These are phyloP conservation scores for Tetanocera ferruginea DNA, from an alignment of 2,888 invertebrate species.

Conservation along the genomic window DNA sequence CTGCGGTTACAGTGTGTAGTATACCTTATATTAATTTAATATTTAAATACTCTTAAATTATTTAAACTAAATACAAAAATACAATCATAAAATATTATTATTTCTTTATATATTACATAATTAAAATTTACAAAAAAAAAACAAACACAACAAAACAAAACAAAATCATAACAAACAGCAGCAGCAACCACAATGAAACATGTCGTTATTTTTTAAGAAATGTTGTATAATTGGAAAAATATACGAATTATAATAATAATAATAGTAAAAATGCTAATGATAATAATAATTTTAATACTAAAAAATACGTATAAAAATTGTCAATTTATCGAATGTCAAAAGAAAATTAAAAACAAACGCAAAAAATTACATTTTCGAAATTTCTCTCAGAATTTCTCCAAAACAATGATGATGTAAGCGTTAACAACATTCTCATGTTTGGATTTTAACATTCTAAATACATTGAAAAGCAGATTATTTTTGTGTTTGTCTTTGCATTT, in stretches of 20 bases:
- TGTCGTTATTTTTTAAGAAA: constrained; percentile 62
- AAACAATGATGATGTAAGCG: too few relatives aligned
- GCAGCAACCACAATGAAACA: constrained; percentile 48
- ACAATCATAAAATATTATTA: constrained; percentile 43
- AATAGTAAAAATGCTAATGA: constrained; percentile 35
- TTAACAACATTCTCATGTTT: too few relatives aligned
- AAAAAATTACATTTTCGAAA: neutral
- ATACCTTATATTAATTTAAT: constrained; percentile 58
- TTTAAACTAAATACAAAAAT: constrained; percentile 50
- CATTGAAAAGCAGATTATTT: too few relatives aligned
- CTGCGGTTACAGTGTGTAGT: constrained; percentile 47
- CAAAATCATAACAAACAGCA: constrained; percentile 44
- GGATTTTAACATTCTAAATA: too few relatives aligned
- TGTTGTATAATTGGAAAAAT: constrained; percentile 61
- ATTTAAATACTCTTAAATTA: constrained; percentile 63
- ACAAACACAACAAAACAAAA: constrained; percentile 40
- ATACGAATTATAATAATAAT: constrained; percentile 40
- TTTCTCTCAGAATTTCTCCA: too few relatives aligned
- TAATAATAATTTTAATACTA: neutral
- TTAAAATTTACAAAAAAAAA: constrained; percentile 27
- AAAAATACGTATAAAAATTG: constrained; percentile 29
- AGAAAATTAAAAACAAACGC: neutral
- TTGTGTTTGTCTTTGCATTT: too few relatives aligned
- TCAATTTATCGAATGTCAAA: constrained; percentile 43
- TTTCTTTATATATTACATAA: constrained; percentile 48